phyloP scores from a whole-genome alignment of 2,113 vertebrate genomes.

The Cromileptes altivelis region DNA sequence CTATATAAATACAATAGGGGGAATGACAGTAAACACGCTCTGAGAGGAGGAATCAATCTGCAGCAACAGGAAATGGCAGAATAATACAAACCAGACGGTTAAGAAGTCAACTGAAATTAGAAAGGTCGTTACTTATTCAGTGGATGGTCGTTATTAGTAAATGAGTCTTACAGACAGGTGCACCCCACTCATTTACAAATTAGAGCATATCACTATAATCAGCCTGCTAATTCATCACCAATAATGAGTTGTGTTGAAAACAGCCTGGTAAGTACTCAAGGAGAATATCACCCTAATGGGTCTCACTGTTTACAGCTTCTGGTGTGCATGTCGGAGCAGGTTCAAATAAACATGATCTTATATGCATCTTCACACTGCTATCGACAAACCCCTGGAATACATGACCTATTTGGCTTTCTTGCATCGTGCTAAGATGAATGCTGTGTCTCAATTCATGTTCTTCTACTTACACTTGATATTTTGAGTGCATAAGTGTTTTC shows the following conservation, averaged over 20 bases:
- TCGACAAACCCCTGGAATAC: background rate
- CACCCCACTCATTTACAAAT: slow-evolving; percentile 81
- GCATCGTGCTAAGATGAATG: background rate
- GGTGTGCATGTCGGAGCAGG: slow-evolving; percentile 32
- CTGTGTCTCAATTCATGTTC: too few species aligned
- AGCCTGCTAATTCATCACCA: slow-evolving; percentile 82
- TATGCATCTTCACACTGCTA: slow-evolving; percentile 1
- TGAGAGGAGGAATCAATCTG: slow-evolving; percentile 81
- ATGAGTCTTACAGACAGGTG: slow-evolving; percentile 82
- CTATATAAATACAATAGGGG: slow-evolving; percentile 21
- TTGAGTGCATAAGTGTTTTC: too few species aligned
- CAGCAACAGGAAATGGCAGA: slow-evolving; percentile 80
- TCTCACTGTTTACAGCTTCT: slow-evolving; percentile 46
- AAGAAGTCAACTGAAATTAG: slow-evolving; percentile 76
- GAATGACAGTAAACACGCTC: slow-evolving; percentile 40
- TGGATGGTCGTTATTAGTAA: slow-evolving; percentile 78
- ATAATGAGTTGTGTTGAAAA: slow-evolving; percentile 81
- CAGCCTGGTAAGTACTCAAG: slow-evolving; percentile 74
- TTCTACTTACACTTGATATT: too few species aligned
- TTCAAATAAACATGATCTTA: slow-evolving; percentile 49
- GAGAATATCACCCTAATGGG: slow-evolving; percentile 71
- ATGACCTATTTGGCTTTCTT: background rate
- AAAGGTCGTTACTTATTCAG: slow-evolving; percentile 81
- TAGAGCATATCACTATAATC: slow-evolving; percentile 82
- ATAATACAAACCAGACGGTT: slow-evolving; percentile 69